A percentile compares a stretch with the other conserved stretches of the same genome.
Conservation (phyloP, 2,888 invertebrate genomes). For the Camponotus fellah region DNA sequence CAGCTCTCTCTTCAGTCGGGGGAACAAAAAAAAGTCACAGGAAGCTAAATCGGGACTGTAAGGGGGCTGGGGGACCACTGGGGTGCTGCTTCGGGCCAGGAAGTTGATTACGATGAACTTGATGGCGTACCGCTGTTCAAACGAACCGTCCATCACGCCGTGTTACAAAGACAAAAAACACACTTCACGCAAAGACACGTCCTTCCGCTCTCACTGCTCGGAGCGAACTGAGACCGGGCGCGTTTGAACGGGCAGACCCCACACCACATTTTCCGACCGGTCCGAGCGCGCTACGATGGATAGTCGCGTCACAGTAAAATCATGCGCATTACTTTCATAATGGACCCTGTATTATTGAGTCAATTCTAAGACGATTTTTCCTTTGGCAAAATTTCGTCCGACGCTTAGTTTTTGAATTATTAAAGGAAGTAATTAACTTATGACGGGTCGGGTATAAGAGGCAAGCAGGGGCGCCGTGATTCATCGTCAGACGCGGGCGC, state of each 20-base stretch:
- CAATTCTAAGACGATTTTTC: no score
- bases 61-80: conserved; percentile 5
- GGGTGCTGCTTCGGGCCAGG: not conserved
- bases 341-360: no score
- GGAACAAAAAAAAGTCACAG: conserved; percentile 1
- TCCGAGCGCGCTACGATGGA: not conserved
- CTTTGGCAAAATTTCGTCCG: no score
- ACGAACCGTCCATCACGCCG: conserved; percentile 31
- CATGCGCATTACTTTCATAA: not conserved
- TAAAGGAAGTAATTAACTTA: no score
- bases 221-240: not conserved
- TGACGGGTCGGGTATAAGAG: no score
- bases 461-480: no score
- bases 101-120: conserved; percentile 15
- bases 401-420: no score
- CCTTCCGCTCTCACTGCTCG: not conserved
- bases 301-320: not conserved
- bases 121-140: conserved; percentile 47
- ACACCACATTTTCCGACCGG: not conserved
- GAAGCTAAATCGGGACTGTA: conserved; percentile 9
- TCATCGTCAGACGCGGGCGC: no score
- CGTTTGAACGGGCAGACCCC: no score
- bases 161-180: no score
- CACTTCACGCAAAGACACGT: not conserved
- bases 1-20: no score